phyloP scores from a whole-genome alignment of 2,113 vertebrate species.

The Brachyhypopomus gauderio region DNA sequence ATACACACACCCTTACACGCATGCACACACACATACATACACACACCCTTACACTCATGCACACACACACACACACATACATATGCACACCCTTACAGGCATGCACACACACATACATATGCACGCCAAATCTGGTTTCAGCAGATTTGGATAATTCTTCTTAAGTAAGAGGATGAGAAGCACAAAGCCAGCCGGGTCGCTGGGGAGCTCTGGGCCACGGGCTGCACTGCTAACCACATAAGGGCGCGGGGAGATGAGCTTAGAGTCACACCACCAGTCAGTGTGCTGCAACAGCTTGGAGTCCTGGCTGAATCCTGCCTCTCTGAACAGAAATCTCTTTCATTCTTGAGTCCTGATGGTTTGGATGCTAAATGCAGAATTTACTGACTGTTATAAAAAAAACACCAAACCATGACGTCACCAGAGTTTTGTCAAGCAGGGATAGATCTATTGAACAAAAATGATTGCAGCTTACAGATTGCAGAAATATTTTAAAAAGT shows the following conservation, averaged over 20 bases:
- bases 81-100: neutral
- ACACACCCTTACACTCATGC: too few relatives aligned
- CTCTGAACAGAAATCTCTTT: neutral
- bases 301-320: neutral
- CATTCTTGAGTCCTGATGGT: neutral
- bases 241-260: conserved; percentile 72
- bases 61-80: neutral
- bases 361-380: neutral
- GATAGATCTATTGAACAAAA: too few relatives aligned
- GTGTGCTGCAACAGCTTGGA: neutral
- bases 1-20: too few relatives aligned
- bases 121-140: conserved; percentile 50
- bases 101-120: neutral
- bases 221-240: conserved; percentile 62
- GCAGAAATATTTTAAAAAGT: too few relatives aligned
- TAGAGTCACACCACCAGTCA: conserved; percentile 65
- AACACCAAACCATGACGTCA: too few relatives aligned
- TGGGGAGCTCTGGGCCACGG: conserved; percentile 67
- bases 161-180: conserved; percentile 75
- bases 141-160: conserved; percentile 76
- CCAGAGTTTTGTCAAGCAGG: too few relatives aligned
- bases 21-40: neutral
- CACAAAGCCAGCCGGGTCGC: conserved; percentile 69
- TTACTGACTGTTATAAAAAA: too few relatives aligned
- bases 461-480: too few relatives aligned